Percentiles rank a stretch among this genome's conserved stretches.
phyloP scores from a whole-genome alignment of 2,888 invertebrate genomes.

The Rhagium mordax region DNA sequence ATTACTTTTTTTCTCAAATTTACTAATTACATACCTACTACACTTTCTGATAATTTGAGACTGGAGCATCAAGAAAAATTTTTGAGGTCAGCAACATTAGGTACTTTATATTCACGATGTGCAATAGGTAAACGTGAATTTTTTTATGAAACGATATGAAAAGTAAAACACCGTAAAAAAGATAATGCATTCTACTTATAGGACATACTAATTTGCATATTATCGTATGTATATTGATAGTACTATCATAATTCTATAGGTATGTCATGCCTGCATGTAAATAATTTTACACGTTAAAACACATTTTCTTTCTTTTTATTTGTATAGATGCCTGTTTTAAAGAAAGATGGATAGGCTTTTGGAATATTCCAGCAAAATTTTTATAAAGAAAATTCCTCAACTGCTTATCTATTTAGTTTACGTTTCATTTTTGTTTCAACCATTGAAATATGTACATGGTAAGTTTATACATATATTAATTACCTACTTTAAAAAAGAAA shows the following conservation, averaged over 20 bases:
- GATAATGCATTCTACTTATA: constrained; percentile 31
- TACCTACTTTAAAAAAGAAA: background rate
- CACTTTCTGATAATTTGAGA: no score
- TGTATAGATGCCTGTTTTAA: background rate
- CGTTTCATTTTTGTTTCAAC: constrained; percentile 28
- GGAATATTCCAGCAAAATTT: background rate
- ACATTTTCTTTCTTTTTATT: constrained; percentile 8
- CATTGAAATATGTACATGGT: constrained; percentile 13
- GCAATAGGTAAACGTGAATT: background rate
- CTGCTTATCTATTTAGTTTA: constrained; percentile 13
- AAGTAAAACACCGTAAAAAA: constrained; percentile 24
- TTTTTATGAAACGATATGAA: constrained; percentile 15
- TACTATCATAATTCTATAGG: constrained; percentile 24
- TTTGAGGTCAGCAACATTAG: no score
- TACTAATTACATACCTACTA: no score
- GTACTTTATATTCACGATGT: no score
- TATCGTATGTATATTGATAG: constrained; percentile 30
- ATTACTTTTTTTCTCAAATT: no score
- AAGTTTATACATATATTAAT: background rate
- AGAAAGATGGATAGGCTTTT: constrained; percentile 12
- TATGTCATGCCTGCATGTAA: constrained; percentile 22
- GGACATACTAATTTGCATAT: constrained; percentile 30
- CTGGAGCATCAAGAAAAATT: no score
- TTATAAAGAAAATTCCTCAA: constrained; percentile 10
- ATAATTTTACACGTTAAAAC: constrained; percentile 13